Base-by-base conservation (phyloP, 1,140 invertebrate genomes). In the Trichonephila inaurata region DNA sequence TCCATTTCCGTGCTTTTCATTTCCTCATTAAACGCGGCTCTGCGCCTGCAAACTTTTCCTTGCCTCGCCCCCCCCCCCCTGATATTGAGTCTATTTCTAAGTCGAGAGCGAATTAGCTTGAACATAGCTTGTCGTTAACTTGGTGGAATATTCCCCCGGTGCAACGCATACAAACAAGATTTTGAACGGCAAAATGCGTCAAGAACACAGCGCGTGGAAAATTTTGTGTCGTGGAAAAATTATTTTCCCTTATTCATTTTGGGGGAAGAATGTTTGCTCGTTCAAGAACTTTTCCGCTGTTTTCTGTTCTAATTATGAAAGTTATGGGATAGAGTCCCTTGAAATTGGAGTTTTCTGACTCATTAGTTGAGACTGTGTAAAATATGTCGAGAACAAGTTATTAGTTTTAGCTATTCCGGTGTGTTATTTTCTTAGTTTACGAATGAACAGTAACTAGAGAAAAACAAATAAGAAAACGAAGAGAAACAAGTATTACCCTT, bases 1-100 rank as follows among this genome's bases (percentile, higher is more conserved):
- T n/a, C 83, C 21, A 61, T 85, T 85, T 85, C 83, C 83, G 21
- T 61, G 83, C 44, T 61, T 85, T 85, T 85, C 83, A 85, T 85
- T 85, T 85, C 83, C 83, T 85, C 83, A 85, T 85, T 85, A 85
- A 85, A 85, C 24, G 72, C 16, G 51, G 21, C 21, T 85, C 44
- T 19, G 24, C 51, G 44, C 10, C 10, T 10, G 16, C 51, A 85
- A 24, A 24, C 58, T 85, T 60, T 60, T 2, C 12, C 58, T 51
- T 61, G 72, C 18, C 16, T 40, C 28, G 28, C 16, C 28, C 28
- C 28, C 51, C 16, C 28, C 28, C 28, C 51, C 21, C 66, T 14
- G 66, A 69, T 28, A 69, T n/a, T 21, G 8, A 28, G 66, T 28
- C 28, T 28, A 40, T 77, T 77, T 77, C 33, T 0, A 33, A 40